Base-by-base conservation (phyloP, 37 sponge, comb jelly and placozoan species). In the Hexactinellida sp. region DNA sequence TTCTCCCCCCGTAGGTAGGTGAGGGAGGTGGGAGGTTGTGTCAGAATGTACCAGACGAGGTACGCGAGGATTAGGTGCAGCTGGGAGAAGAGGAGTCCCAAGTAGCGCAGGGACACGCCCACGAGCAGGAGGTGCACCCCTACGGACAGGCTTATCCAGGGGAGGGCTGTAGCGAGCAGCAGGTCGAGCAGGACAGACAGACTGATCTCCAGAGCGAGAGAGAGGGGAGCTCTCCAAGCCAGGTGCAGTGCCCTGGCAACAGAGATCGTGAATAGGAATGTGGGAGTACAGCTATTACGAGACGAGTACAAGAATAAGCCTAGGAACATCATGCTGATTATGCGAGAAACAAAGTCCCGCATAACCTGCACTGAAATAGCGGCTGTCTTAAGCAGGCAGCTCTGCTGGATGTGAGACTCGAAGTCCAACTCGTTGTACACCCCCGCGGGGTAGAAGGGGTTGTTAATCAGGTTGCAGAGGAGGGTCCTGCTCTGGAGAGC, bases 371-470 rank as follows among this genome's bases (percentile, higher is more conserved):
- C 34, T 3, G 28, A 63, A 7, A 63, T 63, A 10, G 19, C 3
- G 34, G 76, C 21, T 25, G 5, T n/a, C 30, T 23, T 10, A n/a
- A 63, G 5, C 5, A 23, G 5, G 32, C 76, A 63, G 76, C 30
- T 63, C 5, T 63, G 3, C 34, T 63, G 76, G 3, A 63, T 63
- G 28, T 28, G 25, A 25, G 76, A 23, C 3, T 23, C 13, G 34
- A 32, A 63, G 76, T 63, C 76, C 34, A 63, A n/a, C 76, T 63
- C 76, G 34, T 63, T 63, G 76, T 63, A 63, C 13, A 63, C 76
- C 3, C 13, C 34, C 3, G 28, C 76, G 3, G 76, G 76, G 76
- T 63, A 63, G 25, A 63, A 63, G 13, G 76, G 76, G 76, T 63
- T 63, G 34, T 63, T 63, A 7, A 63, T 7, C 5, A 28, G 5